phyloP scores from a whole-genome alignment of 2,113 vertebrate genomes.

The Amia ocellicauda region DNA sequence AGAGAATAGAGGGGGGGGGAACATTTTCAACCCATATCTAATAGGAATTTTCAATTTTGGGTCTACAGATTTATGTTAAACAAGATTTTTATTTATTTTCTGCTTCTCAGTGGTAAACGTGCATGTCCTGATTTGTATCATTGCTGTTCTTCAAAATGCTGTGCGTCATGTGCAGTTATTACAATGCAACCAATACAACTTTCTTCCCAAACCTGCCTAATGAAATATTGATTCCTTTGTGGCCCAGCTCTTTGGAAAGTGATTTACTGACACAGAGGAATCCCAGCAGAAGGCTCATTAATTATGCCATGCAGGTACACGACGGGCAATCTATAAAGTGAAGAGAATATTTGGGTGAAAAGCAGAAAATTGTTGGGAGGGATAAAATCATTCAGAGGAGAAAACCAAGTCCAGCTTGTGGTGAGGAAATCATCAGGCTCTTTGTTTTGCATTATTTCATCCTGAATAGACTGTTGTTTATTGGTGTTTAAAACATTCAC shows the following conservation, averaged over 20 bases:
- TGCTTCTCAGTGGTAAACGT: too few species aligned
- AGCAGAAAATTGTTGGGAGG: background rate
- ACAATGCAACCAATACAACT: background rate
- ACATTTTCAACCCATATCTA: too few species aligned
- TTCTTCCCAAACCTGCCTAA: conserved; percentile 2
- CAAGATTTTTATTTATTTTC: too few species aligned
- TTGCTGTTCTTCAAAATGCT: background rate
- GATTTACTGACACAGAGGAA: conserved; percentile 13
- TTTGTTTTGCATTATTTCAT: background rate
- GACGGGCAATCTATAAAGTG: conserved; percentile 7
- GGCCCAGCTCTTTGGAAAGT: background rate
- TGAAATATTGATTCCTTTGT: conserved; percentile 17
- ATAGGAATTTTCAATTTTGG: too few species aligned
- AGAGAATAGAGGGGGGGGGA: too few species aligned
- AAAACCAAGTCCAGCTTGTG: background rate
- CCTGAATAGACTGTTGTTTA: background rate
- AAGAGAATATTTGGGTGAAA: background rate
- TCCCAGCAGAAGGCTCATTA: background rate
- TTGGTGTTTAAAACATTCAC: background rate
- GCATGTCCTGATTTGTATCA: too few species aligned
- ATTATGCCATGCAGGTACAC: background rate
- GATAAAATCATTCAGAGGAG: conserved; percentile 1
- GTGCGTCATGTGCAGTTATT: conserved; percentile 4
- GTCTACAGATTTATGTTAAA: too few species aligned
- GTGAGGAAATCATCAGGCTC: too few species aligned